Base-by-base conservation (phyloP, 1,140 invertebrate genomes). In the Chrysopa pallens region DNA sequence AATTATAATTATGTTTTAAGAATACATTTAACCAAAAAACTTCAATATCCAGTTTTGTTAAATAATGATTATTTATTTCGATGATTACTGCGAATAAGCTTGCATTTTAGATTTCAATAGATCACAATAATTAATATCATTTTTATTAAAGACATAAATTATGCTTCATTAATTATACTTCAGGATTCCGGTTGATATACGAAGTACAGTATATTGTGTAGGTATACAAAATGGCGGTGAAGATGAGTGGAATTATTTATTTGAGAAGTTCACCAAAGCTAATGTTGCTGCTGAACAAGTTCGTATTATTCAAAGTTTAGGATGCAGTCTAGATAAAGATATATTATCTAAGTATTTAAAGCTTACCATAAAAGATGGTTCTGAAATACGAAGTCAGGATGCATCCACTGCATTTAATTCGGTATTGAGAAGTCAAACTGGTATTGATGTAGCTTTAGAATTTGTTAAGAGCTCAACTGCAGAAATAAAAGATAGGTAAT, bases 151-250 rank as follows among this genome's bases (percentile, higher is more conserved):
- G n/a, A n/a, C n/a, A n/a, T n/a, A n/a, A n/a, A n/a, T n/a, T n/a
- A n/a, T n/a, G n/a, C n/a, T n/a, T n/a, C n/a, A n/a, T n/a, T n/a
- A n/a, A n/a, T n/a, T n/a, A n/a, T n/a, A 17, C 54, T 57, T 38
- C 40, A 69, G 66, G 23, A 53, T 72, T 13, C 61, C 64, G 17
- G 58, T 66, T 23, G 73, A 76, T 47, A 60, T 73, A 49, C 66
- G 69, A 28, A 62, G 63, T 14, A 67, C 67, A 44, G 70, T 76
- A 6, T 76, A 74, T 54, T 76, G 73, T 50, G 59, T 55, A 36
- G 68, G 62, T 28, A 51, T 75, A 5, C 56, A 64, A 17, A 52
- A 66, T n/a, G 69, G 68, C 6, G 53, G 46, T 33, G 54, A 46
- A 3, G 14, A 33, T 0, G 64, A 74, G 39, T 74, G 67, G 48